These are phyloP conservation scores for Drosophila virilis DNA, from an alignment of 1,140 invertebrate genomes.

Conservation along the genomic window DNA sequence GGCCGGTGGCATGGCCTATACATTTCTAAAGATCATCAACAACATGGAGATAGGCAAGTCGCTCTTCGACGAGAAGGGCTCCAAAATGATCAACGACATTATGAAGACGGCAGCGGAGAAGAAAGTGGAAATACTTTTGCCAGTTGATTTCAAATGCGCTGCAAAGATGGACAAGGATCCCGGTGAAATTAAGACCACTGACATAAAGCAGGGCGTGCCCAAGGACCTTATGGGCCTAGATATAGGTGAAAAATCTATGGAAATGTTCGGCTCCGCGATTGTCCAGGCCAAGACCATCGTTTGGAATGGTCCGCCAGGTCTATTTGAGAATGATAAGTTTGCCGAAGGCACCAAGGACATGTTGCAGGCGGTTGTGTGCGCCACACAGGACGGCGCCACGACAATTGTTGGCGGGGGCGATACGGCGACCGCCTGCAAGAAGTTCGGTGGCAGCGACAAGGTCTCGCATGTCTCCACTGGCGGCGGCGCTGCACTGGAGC, in stretches of 20 bases:
- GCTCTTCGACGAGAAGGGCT: constrained; percentile 96
- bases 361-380: constrained; percentile 96
- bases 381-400: constrained; percentile 90
- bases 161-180: constrained; percentile 98
- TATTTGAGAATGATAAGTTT: constrained; percentile 98
- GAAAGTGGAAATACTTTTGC: constrained; percentile 97
- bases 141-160: constrained; percentile 97
- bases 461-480: constrained; percentile 99
- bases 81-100: constrained; percentile 95
- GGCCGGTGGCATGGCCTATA: constrained; percentile 99
- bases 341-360: constrained; percentile 94
- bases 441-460: constrained; percentile 98
- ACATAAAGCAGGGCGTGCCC: constrained; percentile 92
- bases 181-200: constrained; percentile 89
- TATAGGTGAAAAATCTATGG: constrained; percentile 93
- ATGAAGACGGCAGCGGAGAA: constrained; percentile 96
- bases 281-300: constrained; percentile 96
- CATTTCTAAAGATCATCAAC: constrained; percentile 97
- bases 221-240: constrained; percentile 97
- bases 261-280: constrained; percentile 92
- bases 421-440: constrained; percentile 98
- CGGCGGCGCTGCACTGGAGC: constrained; percentile 98
- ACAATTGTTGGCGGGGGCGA: constrained; percentile 98
- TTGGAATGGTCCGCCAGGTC: constrained; percentile 99
- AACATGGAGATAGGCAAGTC: constrained; percentile 98